Percentiles rank a stretch among this genome's conserved stretches.
phyloP scores from a whole-genome alignment of 1,140 invertebrate genomes.

The Solen grandis region DNA sequence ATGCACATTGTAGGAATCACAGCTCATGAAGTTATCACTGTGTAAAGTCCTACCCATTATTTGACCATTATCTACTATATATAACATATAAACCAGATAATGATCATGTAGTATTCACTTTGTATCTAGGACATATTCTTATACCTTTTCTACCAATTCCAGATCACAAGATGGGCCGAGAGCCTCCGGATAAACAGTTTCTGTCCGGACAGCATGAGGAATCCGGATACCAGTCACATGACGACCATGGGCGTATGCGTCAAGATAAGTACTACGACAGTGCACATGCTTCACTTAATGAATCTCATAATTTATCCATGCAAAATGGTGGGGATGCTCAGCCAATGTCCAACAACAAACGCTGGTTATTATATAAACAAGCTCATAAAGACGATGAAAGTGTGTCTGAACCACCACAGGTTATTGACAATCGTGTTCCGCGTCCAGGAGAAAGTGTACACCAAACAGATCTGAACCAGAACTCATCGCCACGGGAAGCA shows the following conservation, averaged over 20 bases:
- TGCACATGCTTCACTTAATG: conserved; percentile 17
- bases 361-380: conserved; percentile 84
- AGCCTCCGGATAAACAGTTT: conserved; percentile 36
- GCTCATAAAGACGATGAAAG: conserved; percentile 82
- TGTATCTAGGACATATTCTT: too few relatives aligned
- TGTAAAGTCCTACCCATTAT: too few relatives aligned
- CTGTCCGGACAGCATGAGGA: conserved; percentile 41
- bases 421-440: neutral
- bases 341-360: conserved; percentile 82
- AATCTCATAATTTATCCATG: conserved; percentile 40
- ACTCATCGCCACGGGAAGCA: conserved; percentile 36
- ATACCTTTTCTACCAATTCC: too few relatives aligned
- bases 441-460: neutral
- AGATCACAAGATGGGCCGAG: conserved; percentile 47
- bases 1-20: too few relatives aligned
- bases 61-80: too few relatives aligned
- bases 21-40: too few relatives aligned
- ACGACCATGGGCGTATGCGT: conserved; percentile 49
- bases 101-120: too few relatives aligned
- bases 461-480: conserved; percentile 35
- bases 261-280: conserved; percentile 25
- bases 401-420: neutral
- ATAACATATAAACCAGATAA: too few relatives aligned
- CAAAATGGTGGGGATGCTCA: conserved; percentile 29
- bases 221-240: conserved; percentile 67